A percentile compares a stretch with the other conserved stretches of the same genome.
Conservation (phyloP, 1,140 invertebrate genomes). For the Cotesia chilonis region DNA sequence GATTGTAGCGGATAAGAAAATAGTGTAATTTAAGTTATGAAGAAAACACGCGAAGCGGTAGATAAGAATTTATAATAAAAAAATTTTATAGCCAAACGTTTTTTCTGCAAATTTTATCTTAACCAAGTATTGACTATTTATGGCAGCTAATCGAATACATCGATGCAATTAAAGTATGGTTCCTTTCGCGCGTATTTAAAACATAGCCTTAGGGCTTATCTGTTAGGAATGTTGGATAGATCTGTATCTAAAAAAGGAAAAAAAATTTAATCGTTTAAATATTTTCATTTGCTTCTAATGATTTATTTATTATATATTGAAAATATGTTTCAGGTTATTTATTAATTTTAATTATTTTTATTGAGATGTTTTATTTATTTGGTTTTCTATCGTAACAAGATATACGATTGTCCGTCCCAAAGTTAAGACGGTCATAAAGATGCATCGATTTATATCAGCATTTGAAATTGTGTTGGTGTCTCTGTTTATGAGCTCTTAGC, state of each 20-base stretch:
- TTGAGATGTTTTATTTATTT: too few species aligned
- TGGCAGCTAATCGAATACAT: conserved; percentile 6
- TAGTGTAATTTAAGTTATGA: too few species aligned
- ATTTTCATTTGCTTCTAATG: too few species aligned
- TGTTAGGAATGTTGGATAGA: too few species aligned
- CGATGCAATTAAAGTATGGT: conserved; percentile 1
- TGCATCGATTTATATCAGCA: conserved; percentile 6
- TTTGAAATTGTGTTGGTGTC: background rate
- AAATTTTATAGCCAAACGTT: background rate
- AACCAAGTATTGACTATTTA: conserved; percentile 2
- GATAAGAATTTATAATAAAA: background rate
- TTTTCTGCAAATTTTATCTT: background rate
- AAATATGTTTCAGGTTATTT: too few species aligned
- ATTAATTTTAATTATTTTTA: too few species aligned
- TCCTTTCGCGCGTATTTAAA: background rate
- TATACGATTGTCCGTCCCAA: too few species aligned
- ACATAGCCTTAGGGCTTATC: background rate
- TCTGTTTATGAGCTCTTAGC: conserved; percentile 1
- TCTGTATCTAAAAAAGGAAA: too few species aligned
- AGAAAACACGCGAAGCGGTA: background rate
- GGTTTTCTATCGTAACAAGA: too few species aligned
- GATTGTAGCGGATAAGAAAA: too few species aligned
- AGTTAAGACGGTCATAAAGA: conserved; percentile 7
- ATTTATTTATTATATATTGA: too few species aligned
- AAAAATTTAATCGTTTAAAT: too few species aligned